phyloP scores from a whole-genome alignment of 2,113 vertebrate species.

The Vulpes ferrilata region DNA sequence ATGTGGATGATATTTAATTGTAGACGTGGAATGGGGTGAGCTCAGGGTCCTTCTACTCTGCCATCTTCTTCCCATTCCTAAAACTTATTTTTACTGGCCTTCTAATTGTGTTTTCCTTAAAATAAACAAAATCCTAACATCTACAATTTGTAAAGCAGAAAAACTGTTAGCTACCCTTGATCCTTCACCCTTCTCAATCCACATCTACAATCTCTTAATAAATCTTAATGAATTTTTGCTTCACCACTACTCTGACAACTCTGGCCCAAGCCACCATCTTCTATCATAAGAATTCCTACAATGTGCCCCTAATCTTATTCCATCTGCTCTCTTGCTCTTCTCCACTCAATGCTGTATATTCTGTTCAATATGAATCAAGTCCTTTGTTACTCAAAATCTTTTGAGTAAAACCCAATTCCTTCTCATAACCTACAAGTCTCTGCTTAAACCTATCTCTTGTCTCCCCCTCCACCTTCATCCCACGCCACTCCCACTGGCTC shows the following conservation, averaged over 20 bases:
- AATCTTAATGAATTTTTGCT: neutral
- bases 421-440: neutral
- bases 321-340: neutral
- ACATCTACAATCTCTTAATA: neutral
- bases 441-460: neutral
- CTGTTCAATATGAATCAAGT: neutral
- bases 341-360: neutral
- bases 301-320: neutral
- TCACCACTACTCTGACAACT: rapidly evolving
- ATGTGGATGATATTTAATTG: neutral
- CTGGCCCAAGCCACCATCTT: neutral
- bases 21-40: neutral
- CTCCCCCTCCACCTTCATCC: neutral
- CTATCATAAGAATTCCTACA: neutral
- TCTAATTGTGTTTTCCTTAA: neutral
- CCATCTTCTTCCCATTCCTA: neutral
- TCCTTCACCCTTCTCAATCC: neutral
- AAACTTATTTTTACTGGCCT: neutral
- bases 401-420: neutral
- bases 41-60: neutral
- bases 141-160: neutral
- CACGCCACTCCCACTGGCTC: neutral
- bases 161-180: neutral
- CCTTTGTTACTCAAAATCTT: neutral
- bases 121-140: neutral